These are phyloP conservation scores for Germaria angustata DNA, from an alignment of 2,888 invertebrate genomes.

Conservation along the genomic window DNA sequence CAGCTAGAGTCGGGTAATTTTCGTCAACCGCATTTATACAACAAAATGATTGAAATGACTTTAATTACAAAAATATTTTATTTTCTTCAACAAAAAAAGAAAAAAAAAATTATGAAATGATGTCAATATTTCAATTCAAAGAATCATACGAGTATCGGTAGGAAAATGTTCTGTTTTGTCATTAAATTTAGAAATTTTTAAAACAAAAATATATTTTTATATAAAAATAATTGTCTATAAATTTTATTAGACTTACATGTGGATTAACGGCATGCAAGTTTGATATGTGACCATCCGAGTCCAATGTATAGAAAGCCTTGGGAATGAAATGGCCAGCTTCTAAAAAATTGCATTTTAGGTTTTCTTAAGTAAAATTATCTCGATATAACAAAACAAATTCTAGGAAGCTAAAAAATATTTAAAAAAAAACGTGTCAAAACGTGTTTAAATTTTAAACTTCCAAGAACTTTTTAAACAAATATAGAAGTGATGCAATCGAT, in stretches of 20 bases:
- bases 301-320: constrained; percentile 75
- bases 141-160: too few relatives aligned
- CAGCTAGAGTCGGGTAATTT: too few relatives aligned
- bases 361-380: not conserved
- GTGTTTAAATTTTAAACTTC: not conserved
- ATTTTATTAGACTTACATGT: constrained; percentile 73
- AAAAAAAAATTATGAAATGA: too few relatives aligned
- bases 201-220: too few relatives aligned
- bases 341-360: constrained; percentile 41
- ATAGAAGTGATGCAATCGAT: constrained; percentile 48
- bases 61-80: too few relatives aligned
- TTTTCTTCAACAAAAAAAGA: too few relatives aligned
- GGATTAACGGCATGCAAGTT: constrained; percentile 73
- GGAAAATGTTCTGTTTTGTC: too few relatives aligned
- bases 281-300: constrained; percentile 75
- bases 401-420: not conserved
- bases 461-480: not conserved
- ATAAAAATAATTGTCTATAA: too few relatives aligned
- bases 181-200: too few relatives aligned
- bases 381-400: not conserved
- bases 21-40: too few relatives aligned
- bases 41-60: too few relatives aligned
- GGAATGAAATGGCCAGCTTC: constrained; percentile 76
- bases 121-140: too few relatives aligned
- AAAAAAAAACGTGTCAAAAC: not conserved